Base-by-base conservation (phyloP, 2,797 vertebrate genomes). In the Cirrhinus mrigala region DNA sequence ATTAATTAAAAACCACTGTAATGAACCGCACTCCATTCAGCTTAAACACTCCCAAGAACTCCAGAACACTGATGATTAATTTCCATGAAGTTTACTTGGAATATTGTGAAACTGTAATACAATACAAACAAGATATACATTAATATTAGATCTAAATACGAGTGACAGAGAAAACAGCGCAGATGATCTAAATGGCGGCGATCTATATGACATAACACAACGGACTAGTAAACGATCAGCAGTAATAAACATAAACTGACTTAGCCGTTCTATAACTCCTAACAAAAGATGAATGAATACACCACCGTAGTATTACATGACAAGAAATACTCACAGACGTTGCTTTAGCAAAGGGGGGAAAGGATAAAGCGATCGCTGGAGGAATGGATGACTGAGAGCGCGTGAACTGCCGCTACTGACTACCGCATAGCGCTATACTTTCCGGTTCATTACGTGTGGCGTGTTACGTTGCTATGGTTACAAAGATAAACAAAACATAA, bases 1-100 rank as follows among this genome's bases (percentile, higher is more conserved):
- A n/a, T n/a, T n/a, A n/a, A n/a, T n/a, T n/a, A n/a, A n/a, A n/a
- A n/a, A n/a, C n/a, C n/a, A n/a, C n/a, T n/a, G 40, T 44, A 8
- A n/a, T 79, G 60, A n/a, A 52, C 62, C 10, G 5, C 7, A 8
- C 6, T 81, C 16, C 62, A 68, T 50, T 68, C 44, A 80, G 78
- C 24, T 80, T 33, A 69, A 81, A 82, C 48, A 82, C 80, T 82
- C 80, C 48, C 50, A 82, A 71, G 14, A 71, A 82, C 80, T 40
- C 46, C 64, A 69, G 80, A n/a, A 60, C 52, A 29, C 68, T 18
- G 48, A 16, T 81, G 12, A 40, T 70, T 81, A 0, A 44, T 81
- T 70, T 70, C 29, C 79, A 70, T 18, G 1, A 68, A 68, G 46
- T 81, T 81, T 24, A 81, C 64, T 81, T 24, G 10, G 62, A 52